A percentile compares a stretch with the other conserved stretches of the same genome.
These are phyloP conservation scores for Lordiphosa clarofinis DNA, from an alignment of 1,140 invertebrate genomes.

Conservation along the genomic window DNA sequence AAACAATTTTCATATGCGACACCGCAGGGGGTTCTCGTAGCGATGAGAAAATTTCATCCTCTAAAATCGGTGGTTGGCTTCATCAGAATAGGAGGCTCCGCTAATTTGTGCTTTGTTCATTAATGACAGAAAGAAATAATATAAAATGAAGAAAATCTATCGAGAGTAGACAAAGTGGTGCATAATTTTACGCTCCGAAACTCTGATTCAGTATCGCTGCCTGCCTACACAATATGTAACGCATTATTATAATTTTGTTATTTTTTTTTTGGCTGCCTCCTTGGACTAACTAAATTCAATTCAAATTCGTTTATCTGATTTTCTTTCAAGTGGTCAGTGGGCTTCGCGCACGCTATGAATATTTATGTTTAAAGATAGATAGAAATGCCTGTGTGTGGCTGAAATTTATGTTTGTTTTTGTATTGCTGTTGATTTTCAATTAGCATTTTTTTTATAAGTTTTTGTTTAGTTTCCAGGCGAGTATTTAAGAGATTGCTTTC, in stretches of 20 bases:
- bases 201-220: slow-evolving; percentile 10
- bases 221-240: slow-evolving; percentile 65
- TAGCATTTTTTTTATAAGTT: slow-evolving; percentile 26
- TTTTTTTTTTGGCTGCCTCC: slow-evolving; percentile 6
- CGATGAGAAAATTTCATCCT: background rate
- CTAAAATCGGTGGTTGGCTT: background rate
- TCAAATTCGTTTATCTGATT: slow-evolving; percentile 63
- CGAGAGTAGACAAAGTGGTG: slow-evolving; percentile 11
- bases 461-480: slow-evolving; percentile 26
- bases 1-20: slow-evolving; percentile 37
- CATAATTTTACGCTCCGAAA: slow-evolving; percentile 16
- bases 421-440: slow-evolving; percentile 28
- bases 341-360: slow-evolving; percentile 32
- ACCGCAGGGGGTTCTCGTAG: slow-evolving; percentile 2
- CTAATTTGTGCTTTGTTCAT: slow-evolving; percentile 45
- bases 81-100: slow-evolving; percentile 15
- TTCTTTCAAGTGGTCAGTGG: slow-evolving; percentile 48
- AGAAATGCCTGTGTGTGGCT: slow-evolving; percentile 21
- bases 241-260: slow-evolving; percentile 43
- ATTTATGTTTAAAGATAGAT: slow-evolving; percentile 37
- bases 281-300: slow-evolving; percentile 42
- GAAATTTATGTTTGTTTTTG: slow-evolving; percentile 21
- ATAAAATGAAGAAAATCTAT: slow-evolving; percentile 2
- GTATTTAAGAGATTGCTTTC: slow-evolving; percentile 8
- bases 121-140: slow-evolving; percentile 18